Evolutionary conservation across 37 sponge, comb jelly and placozoan genomes (phyloP), one percentile per base, ranked within the genome.

Genomic region (Haliclona indistincta): DNA sequence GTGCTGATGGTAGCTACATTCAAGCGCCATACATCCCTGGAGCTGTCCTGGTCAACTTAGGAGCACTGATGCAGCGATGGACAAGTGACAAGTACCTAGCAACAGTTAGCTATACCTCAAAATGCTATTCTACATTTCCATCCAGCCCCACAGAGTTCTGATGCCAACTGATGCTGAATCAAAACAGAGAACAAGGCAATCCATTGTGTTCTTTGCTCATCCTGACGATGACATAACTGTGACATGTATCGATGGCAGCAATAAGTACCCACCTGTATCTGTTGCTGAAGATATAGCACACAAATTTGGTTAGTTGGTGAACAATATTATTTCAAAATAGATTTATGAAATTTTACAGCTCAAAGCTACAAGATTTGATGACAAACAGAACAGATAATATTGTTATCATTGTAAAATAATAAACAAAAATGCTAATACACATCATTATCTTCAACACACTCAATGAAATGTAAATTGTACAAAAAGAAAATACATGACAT

Each of bases 181-280:
- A 23, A 52, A 63, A 35, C 30, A 29, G 15, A 49, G 10, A 25
- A 53, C 25, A 17, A 54, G 91, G 43, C 87, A 80, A 69, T 86
- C 91, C n/a, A 64, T 91, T 13, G 91, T 87, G n/a, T 76, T 91
- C 68, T 91, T 91, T 60, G 64, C 43, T 8, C 91, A 91, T 44
- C 87, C 91, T 63, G 91, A 91, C 53, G 73, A 91, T 45, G 74
- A 77, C 30, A 41, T 38, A 25, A 2, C 81, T 15, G 66, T 91
- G 30, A 36, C 76, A 45, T 79, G 83, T 23, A 63, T 85, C 41
- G 91, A 91, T 81, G 91, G 91, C 4, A 82, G 83, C 25, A 63
- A 72, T 35, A 91, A 91, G 41, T 91, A 91, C 52, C 79, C 82
- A 68, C 91, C 91, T 15, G 68, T 86, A 55, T 73, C 53, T 29